These are phyloP conservation scores for Sylvia borin DNA, from an alignment of 2,797 vertebrate genomes.

Conservation along the genomic window DNA sequence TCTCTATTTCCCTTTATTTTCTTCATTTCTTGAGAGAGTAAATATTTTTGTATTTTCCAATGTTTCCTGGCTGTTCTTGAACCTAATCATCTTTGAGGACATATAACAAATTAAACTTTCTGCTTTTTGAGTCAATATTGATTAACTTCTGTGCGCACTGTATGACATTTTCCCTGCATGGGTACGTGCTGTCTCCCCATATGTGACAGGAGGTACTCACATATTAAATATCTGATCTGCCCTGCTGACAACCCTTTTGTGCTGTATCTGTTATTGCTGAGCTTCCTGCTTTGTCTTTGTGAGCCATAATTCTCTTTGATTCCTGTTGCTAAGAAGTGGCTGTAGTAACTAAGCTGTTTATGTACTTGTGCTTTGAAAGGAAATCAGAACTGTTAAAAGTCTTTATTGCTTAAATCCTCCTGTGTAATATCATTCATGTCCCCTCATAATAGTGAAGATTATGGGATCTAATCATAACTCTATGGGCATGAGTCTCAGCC, in stretches of 20 bases:
- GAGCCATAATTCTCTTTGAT: neutral
- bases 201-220: neutral
- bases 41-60: neutral
- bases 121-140: neutral
- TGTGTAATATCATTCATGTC: neutral
- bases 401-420: neutral
- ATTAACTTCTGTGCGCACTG: neutral
- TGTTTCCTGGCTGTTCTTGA: neutral
- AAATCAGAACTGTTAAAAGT: neutral
- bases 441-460: neutral
- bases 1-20: neutral
- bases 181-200: neutral
- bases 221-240: neutral
- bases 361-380: neutral
- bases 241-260: neutral
- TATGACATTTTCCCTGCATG: neutral
- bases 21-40: neutral
- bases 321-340: neutral
- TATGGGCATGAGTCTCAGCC: neutral
- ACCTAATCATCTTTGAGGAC: neutral
- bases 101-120: neutral
- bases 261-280: neutral
- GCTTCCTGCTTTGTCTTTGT: neutral
- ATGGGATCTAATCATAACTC: neutral
- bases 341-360: neutral